Conservation (phyloP, 2,113 vertebrate species). For the Nannobrachium achirus region DNA sequence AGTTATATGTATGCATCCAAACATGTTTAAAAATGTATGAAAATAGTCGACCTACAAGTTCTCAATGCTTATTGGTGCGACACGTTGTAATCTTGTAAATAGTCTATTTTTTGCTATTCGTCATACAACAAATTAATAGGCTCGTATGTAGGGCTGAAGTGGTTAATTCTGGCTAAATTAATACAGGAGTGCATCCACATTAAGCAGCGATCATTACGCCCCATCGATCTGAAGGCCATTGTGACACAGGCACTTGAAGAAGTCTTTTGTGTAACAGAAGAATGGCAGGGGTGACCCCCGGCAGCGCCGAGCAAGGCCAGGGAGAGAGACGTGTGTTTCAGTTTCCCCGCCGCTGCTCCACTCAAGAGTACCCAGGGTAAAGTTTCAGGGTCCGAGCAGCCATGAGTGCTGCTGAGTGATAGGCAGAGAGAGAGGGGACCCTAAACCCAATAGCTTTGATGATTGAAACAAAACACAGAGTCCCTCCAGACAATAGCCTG, state of each 20-base stretch:
- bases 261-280: slow-evolving; percentile 80
- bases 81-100: no score
- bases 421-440: slow-evolving; percentile 59
- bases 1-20: no score
- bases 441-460: slow-evolving; percentile 74
- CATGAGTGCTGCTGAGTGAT: slow-evolving; percentile 79
- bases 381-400: slow-evolving; percentile 78
- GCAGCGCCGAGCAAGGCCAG: slow-evolving; percentile 71
- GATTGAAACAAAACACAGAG: slow-evolving; percentile 77
- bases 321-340: slow-evolving; percentile 67
- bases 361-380: slow-evolving; percentile 63
- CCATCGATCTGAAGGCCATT: slow-evolving; percentile 81
- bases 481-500: slow-evolving; percentile 51
- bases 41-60: no score
- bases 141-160: no score
- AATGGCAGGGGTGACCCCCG: slow-evolving; percentile 77
- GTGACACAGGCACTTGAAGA: slow-evolving; percentile 81
- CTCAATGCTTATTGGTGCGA: neutral
- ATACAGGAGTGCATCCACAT: slow-evolving; percentile 72
- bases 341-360: slow-evolving; percentile 56
- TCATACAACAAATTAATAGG: no score
- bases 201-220: slow-evolving; percentile 79
- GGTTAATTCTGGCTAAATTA: slow-evolving; percentile 80
- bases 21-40: no score
- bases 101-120: no score